A percentile compares a stretch with the other conserved stretches of the same genome.
phyloP scores from a whole-genome alignment of 2,113 vertebrate genomes.

The Myotis lucifugus region DNA sequence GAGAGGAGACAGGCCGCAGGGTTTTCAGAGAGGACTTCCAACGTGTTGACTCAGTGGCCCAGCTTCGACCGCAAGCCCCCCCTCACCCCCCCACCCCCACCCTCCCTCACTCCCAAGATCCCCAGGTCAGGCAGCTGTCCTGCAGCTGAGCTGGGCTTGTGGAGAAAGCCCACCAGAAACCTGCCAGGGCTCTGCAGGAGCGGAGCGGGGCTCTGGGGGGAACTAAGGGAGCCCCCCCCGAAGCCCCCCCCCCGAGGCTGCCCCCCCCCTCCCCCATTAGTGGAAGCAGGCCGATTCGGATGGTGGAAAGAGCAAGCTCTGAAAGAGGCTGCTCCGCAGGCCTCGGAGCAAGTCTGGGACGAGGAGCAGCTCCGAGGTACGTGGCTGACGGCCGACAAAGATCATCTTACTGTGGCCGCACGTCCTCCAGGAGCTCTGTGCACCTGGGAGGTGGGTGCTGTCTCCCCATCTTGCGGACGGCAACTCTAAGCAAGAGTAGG shows the following conservation, averaged over 20 bases:
- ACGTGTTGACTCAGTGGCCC: background rate
- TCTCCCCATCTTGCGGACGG: background rate
- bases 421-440: background rate
- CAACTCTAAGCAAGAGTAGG: background rate
- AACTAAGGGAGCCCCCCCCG: background rate
- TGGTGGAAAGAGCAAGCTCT: background rate
- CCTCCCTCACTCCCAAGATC: background rate
- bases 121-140: background rate
- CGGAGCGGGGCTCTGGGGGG: background rate
- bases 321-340: background rate
- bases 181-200: background rate
- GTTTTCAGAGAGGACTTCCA: background rate
- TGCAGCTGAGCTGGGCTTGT: background rate
- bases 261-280: too few species aligned
- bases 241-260: too few species aligned
- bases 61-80: background rate
- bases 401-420: background rate
- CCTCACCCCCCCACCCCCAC: background rate
- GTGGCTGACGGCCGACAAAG: background rate
- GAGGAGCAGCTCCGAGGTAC: background rate
- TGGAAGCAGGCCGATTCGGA: too few species aligned
- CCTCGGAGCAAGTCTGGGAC: background rate
- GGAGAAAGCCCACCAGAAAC: background rate
- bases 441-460: background rate
- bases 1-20: background rate